Evolutionary conservation across 2,888 invertebrate species (phyloP).

Genomic region (Julus scanicus): DNA sequence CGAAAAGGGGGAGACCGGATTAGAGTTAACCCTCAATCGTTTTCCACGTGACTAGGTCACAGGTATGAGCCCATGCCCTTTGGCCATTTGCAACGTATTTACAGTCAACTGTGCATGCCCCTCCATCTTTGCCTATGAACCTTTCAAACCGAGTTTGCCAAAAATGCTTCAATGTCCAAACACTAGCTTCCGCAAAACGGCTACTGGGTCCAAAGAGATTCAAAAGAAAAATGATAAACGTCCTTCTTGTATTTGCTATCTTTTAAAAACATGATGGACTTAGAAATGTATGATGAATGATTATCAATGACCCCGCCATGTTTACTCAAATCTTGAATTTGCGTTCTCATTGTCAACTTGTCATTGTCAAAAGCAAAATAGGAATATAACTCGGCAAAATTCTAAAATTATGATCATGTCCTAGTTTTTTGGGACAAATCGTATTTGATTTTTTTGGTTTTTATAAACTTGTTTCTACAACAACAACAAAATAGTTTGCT

Average conservation of each 20-base stretch:
- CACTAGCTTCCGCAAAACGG: not conserved
- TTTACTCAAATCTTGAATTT: not conserved
- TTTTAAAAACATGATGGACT: not conserved
- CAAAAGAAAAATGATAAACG: not conserved
- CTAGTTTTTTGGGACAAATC: too few relatives aligned
- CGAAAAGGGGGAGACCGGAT: constrained; percentile 30
- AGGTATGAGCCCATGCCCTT: constrained; percentile 49
- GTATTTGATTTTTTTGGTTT: too few relatives aligned
- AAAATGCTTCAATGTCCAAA: constrained; percentile 16
- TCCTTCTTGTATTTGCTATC: not conserved
- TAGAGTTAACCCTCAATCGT: constrained; percentile 13
- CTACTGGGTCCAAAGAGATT: not conserved
- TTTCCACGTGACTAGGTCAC: constrained; percentile 50
- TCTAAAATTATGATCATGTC: too few relatives aligned
- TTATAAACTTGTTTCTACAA: not conserved
- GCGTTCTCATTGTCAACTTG: not conserved
- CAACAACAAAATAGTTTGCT: too few relatives aligned
- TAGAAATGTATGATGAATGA: not conserved
- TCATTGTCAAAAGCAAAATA: not conserved
- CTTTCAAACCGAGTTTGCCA: not conserved
- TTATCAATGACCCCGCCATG: not conserved
- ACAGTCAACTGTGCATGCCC: not conserved
- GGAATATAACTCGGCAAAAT: not conserved
- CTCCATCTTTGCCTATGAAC: not conserved
- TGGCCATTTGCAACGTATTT: not conserved